A percentile compares a stretch with the other conserved stretches of the same genome.
Evolutionary conservation across 2,888 invertebrate genomes (phyloP).

Genomic region (Monochamus alternatus): DNA sequence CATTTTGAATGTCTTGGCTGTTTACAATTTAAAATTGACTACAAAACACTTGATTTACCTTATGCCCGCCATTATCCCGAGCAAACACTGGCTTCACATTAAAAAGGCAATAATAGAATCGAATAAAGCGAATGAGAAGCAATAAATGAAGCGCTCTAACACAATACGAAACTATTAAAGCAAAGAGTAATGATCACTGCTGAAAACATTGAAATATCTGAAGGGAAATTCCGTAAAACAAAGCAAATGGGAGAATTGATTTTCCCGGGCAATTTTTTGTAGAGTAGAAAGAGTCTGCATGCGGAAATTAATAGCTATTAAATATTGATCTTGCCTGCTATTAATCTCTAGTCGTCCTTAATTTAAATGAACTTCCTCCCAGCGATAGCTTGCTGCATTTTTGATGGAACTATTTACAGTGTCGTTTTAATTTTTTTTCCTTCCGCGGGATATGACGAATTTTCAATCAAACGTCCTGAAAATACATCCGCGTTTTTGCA

Average conservation of each 20-base stretch:
- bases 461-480: slow-evolving; percentile 36
- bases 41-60: too few species aligned
- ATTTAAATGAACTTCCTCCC: slow-evolving; percentile 25
- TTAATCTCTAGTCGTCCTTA: slow-evolving; percentile 11
- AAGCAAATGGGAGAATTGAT: neutral
- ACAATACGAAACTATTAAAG: neutral
- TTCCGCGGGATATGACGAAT: slow-evolving; percentile 25
- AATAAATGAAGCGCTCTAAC: neutral
- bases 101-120: neutral
- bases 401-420: slow-evolving; percentile 15
- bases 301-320: slow-evolving; percentile 1
- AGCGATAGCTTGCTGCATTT: slow-evolving; percentile 4
- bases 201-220: neutral
- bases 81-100: too few species aligned
- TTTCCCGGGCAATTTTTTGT: neutral
- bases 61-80: too few species aligned
- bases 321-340: neutral
- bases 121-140: neutral
- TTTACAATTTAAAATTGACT: too few species aligned
- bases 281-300: neutral
- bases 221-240: neutral
- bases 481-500: slow-evolving; percentile 33
- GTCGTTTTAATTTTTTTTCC: slow-evolving; percentile 22
- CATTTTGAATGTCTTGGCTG: too few species aligned
- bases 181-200: neutral